Conservation (phyloP, 2,888 invertebrate genomes). For the Hydraecia micacea region DNA sequence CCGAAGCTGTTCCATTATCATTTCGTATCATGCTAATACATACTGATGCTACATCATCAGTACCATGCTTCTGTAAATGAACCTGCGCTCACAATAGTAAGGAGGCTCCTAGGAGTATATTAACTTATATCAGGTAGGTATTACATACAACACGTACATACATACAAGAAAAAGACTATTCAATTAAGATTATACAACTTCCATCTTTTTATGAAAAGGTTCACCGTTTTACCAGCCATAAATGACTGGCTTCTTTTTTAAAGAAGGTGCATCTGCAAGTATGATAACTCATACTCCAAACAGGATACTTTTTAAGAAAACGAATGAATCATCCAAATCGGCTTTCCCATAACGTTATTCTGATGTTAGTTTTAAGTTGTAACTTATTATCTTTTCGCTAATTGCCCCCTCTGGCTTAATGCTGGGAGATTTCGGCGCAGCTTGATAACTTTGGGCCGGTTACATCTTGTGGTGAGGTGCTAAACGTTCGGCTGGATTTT, state of each 20-base stretch:
- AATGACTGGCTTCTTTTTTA: not conserved
- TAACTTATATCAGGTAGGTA: not conserved
- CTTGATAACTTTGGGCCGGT: slow-evolving; percentile 63
- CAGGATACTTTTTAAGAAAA: slow-evolving; percentile 38
- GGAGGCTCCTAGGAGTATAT: not conserved
- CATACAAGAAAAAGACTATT: not conserved
- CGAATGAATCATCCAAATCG: slow-evolving; percentile 40
- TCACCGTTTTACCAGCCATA: not conserved
- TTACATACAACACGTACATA: no score
- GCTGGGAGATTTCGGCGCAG: slow-evolving; percentile 66
- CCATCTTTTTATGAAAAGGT: not conserved
- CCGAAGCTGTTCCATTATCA: not conserved
- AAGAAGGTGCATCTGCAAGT: not conserved
- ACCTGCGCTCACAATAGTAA: not conserved
- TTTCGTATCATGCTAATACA: not conserved
- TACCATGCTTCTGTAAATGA: not conserved
- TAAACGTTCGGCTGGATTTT: slow-evolving; percentile 35
- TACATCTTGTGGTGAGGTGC: slow-evolving; percentile 31
- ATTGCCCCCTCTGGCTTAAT: slow-evolving; percentile 80
- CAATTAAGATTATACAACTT: not conserved
- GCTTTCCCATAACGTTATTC: slow-evolving; percentile 37
- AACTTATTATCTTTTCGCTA: slow-evolving; percentile 75
- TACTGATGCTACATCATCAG: not conserved
- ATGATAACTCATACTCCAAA: not conserved
- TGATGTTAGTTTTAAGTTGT: slow-evolving; percentile 73